Evolutionary conservation across 2,888 invertebrate species (phyloP).

Genomic region (Sthenelais limicola): DNA sequence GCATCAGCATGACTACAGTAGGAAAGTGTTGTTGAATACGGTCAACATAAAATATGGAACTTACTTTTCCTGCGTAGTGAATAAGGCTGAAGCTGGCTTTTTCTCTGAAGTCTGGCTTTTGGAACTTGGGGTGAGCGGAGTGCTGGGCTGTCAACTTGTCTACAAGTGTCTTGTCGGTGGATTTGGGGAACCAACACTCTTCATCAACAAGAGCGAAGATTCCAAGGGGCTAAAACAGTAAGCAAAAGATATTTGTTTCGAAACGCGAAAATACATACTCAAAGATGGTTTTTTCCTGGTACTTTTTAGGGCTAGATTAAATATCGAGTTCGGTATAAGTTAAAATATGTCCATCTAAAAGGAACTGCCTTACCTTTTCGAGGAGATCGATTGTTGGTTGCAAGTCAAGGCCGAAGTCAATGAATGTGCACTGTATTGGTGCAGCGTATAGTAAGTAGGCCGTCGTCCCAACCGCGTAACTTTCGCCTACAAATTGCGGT

Average conservation of each 20-base stretch:
- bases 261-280: background rate
- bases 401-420: constrained; percentile 98
- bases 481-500: too few species aligned
- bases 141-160: constrained; percentile 97
- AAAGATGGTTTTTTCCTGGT: too few species aligned
- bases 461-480: too few species aligned
- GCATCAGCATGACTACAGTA: too few species aligned
- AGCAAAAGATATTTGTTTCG: background rate
- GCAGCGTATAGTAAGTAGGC: too few species aligned
- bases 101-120: constrained; percentile 80
- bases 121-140: constrained; percentile 96
- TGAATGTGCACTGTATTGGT: constrained; percentile 99
- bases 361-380: constrained; percentile 80
- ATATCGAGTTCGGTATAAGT: too few species aligned
- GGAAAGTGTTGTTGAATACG: too few species aligned
- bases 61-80: constrained; percentile 97
- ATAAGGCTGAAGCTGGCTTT: constrained; percentile 95
- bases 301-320: too few species aligned
- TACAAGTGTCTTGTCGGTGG: constrained; percentile 98
- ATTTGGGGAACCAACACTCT: constrained; percentile 99
- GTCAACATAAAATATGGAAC: too few species aligned
- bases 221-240: constrained; percentile 86
- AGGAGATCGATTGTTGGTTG: constrained; percentile 99
- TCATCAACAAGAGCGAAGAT: constrained; percentile 98
- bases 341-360: too few species aligned